Evolutionary conservation across 1,140 invertebrate species (phyloP).

Genomic region (Cyclina sinensis): DNA sequence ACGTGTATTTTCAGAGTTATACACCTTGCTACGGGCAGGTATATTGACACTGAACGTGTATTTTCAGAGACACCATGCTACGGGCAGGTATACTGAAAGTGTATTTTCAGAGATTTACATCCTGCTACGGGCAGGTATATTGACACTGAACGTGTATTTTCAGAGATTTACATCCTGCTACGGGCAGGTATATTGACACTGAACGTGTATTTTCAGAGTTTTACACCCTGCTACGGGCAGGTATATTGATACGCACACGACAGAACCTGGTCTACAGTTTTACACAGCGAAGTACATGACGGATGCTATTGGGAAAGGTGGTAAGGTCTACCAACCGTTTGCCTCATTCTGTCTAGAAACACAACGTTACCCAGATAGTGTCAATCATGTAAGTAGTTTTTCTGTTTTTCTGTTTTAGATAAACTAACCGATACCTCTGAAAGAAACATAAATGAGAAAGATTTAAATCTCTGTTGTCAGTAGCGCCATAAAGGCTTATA

Average conservation of each 20-base stretch:
- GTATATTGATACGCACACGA: conserved; percentile 91
- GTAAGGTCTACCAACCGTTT: conserved; percentile 91
- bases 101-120: too few relatives aligned
- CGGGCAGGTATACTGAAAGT: too few relatives aligned
- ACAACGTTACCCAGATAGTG: conserved; percentile 96
- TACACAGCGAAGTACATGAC: conserved; percentile 92
- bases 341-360: conserved; percentile 96
- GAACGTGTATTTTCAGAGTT: conserved; percentile 87
- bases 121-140: too few relatives aligned
- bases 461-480: too few relatives aligned
- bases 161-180: conserved; percentile 90
- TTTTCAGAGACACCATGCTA: conserved; percentile 89
- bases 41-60: too few relatives aligned
- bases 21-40: conserved; percentile 91
- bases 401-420: too few relatives aligned
- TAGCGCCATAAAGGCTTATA: too few relatives aligned
- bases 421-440: too few relatives aligned
- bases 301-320: conserved; percentile 90
- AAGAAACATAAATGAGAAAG: too few relatives aligned
- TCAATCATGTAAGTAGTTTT: conserved; percentile 91
- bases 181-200: conserved; percentile 91
- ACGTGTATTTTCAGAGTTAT: conserved; percentile 88
- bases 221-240: conserved; percentile 91
- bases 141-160: too few relatives aligned
- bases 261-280: conserved; percentile 96